Percentiles rank a stretch among this genome's conserved stretches.
phyloP scores from a whole-genome alignment of 35 echinoderm and acorn worm species.

The Chiridota heheva region DNA sequence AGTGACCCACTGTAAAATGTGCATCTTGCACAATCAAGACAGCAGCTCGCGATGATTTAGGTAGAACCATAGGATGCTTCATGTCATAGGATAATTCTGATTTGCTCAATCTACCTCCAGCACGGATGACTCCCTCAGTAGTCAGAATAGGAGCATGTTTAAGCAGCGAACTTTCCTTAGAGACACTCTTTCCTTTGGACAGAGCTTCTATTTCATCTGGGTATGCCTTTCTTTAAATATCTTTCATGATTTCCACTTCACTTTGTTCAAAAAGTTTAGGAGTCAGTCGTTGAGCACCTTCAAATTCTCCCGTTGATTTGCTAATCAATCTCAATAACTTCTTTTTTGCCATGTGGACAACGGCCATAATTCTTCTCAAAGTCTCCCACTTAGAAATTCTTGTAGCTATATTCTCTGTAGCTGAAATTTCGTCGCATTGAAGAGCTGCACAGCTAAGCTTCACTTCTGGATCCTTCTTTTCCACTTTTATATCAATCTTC shows the following conservation, averaged over 20 bases:
- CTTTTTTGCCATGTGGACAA: too few species aligned
- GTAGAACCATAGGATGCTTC: constrained; percentile 28
- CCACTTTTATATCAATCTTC: not conserved
- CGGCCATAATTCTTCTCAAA: too few species aligned
- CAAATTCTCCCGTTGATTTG: too few species aligned
- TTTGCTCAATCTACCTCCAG: constrained; percentile 19
- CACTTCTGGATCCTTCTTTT: too few species aligned
- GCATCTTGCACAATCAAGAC: constrained; percentile 22
- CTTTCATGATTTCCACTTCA: not conserved
- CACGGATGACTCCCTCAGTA: not conserved
- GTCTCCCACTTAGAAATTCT: too few species aligned
- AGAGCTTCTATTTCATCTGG: constrained; percentile 1
- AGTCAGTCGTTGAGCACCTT: too few species aligned
- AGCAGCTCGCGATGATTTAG: constrained; percentile 12
- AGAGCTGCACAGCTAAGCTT: too few species aligned
- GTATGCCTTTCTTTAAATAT: not conserved
- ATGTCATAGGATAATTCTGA: constrained; percentile 9
- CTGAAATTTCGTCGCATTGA: too few species aligned
- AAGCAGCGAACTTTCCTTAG: constrained; percentile 2
- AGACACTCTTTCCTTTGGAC: not conserved
- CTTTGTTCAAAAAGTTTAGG: not conserved
- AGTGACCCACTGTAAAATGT: constrained; percentile 17
- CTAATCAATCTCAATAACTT: too few species aligned
- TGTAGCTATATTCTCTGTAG: too few species aligned
- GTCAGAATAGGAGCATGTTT: constrained; percentile 6